Base-by-base conservation (phyloP, 2,113 vertebrate genomes). In the Amblyornis subalaris region DNA sequence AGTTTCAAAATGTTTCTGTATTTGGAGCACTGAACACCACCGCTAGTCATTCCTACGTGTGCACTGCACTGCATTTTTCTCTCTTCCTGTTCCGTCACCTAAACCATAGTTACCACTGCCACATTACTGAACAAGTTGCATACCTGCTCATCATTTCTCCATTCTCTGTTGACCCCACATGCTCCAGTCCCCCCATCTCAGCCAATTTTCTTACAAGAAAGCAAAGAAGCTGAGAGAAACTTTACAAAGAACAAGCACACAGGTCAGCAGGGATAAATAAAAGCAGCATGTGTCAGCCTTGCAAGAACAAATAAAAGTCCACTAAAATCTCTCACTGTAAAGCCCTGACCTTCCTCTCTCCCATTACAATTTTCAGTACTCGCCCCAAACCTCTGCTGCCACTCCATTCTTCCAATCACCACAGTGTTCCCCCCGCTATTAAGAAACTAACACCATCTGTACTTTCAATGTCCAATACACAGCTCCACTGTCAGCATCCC, bases 181-280 rank as follows among this genome's bases (percentile, higher is more conserved):
- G 66, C 16, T 69, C 64, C 60, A 76, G 44, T 74, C 55, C 47
- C 80, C 62, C 75, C 78, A 89, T 65, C 88, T 85, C 73, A 89
- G 36, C 22, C 55, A 50, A 54, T 85, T 91, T 93, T 88, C 67
- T 89, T 70, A 85, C 10, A 90, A 38, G n/a, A 90, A 74, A 77
- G 40, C 64, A 83, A 95, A 93, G 44, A 69, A 94, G 60, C 62
- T 55, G 64, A 87, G 57, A 78, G 45, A 76, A 91, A 80, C 58
- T 90, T 79, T 44, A 42, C 76, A 89, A 87, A 82, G 51, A 75
- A 48, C 45, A 87, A 85, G 64, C 19, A 86, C 0, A 1, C 47
- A 55, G 19, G 40, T 77, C 75, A 88, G 47, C 44, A 77, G 47
- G 58, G 25, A 83, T 60, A 93, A 83, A 79, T 62, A 82, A 62